Evolutionary conservation across 2,888 invertebrate genomes (phyloP).

Genomic region (Cheilosia scutellata): DNA sequence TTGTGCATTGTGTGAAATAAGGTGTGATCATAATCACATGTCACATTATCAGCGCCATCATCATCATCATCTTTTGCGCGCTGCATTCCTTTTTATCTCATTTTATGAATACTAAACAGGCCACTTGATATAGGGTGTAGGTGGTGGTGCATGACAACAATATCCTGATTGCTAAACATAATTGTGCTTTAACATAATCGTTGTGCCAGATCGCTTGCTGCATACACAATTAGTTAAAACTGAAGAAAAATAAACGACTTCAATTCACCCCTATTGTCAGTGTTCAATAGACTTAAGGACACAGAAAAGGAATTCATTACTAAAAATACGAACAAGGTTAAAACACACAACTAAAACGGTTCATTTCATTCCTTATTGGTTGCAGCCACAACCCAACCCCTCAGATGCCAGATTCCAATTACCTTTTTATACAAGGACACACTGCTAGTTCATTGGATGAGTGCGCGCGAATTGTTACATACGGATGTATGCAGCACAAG

Average conservation of each 20-base stretch:
- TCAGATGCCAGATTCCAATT: constrained; percentile 58
- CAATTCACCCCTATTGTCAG: neutral
- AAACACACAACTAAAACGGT: constrained; percentile 40
- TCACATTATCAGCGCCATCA: constrained; percentile 47
- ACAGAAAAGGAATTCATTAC: constrained; percentile 46
- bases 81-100: constrained; percentile 36
- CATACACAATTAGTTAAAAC: constrained; percentile 68
- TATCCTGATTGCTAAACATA: constrained; percentile 67
- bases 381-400: neutral
- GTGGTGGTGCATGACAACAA: constrained; percentile 4
- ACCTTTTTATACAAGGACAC: constrained; percentile 63
- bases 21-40: constrained; percentile 70
- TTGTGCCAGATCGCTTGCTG: constrained; percentile 50
- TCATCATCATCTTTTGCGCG: constrained; percentile 16
- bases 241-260: constrained; percentile 23
- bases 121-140: constrained; percentile 2
- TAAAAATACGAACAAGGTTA: constrained; percentile 56
- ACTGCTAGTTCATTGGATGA: constrained; percentile 40
- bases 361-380: constrained; percentile 54
- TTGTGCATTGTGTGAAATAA: constrained; percentile 34
- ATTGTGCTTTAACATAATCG: constrained; percentile 67
- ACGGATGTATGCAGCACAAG: neutral
- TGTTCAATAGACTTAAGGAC: constrained; percentile 29
- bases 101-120: constrained; percentile 67
- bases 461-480: constrained; percentile 5